A percentile compares a stretch with the other conserved stretches of the same genome.
Evolutionary conservation across 2,113 vertebrate species (phyloP).

Genomic region (Rutilus rutilus): DNA sequence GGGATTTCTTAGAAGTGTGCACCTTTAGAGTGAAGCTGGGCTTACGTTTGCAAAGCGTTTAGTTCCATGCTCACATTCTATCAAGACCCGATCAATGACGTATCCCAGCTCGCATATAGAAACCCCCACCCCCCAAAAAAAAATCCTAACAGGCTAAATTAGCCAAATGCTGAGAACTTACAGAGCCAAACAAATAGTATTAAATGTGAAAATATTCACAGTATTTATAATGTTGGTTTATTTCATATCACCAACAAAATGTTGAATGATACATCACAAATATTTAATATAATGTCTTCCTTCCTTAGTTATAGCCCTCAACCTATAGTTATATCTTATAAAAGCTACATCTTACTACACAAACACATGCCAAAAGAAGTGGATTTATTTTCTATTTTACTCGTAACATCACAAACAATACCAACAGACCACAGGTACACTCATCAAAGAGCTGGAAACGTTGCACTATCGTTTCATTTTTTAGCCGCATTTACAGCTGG

Average conservation of each 20-base stretch:
- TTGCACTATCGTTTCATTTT: not conserved
- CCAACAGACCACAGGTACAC: too few relatives aligned
- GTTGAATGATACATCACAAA: not conserved
- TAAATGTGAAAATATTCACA: not conserved
- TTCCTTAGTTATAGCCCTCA: too few relatives aligned
- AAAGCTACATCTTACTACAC: too few relatives aligned
- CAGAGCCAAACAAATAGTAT: too few relatives aligned
- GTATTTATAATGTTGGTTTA: too few relatives aligned
- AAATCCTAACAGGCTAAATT: too few relatives aligned
- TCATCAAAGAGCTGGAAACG: not conserved
- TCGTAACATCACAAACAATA: too few relatives aligned
- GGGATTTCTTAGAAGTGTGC: not conserved
- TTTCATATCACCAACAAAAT: not conserved
- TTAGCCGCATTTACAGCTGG: not conserved
- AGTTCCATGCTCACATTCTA: not conserved
- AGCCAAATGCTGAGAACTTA: too few relatives aligned
- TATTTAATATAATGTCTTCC: too few relatives aligned
- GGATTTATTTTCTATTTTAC: too few relatives aligned
- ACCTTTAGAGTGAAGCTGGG: not conserved
- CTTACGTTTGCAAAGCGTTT: not conserved
- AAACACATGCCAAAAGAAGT: too few relatives aligned
- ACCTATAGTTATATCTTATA: too few relatives aligned
- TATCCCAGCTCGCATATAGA: not conserved
- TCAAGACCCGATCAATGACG: not conserved
- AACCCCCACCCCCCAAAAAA: not conserved